phyloP scores from a whole-genome alignment of 2,797 vertebrate genomes.

The Sebastes vulpes region DNA sequence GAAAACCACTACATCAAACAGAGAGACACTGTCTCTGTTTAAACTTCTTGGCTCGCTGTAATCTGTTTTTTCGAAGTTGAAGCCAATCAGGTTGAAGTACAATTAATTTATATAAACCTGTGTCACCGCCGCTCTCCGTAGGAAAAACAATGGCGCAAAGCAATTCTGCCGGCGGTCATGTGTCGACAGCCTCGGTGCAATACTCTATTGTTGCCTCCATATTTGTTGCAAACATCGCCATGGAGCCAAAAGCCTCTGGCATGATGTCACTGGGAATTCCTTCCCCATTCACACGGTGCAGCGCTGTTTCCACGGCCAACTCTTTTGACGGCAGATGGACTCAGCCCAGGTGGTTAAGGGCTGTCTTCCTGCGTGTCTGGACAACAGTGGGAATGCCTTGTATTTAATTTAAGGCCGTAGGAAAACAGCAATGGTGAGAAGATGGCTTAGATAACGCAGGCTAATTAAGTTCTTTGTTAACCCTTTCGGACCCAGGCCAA shows the following conservation, averaged over 20 bases:
- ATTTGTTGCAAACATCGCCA: slow-evolving; percentile 61
- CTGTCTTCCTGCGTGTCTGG: slow-evolving; percentile 71
- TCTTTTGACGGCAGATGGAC: slow-evolving; percentile 64
- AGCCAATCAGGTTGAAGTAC: neutral
- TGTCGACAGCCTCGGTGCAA: neutral
- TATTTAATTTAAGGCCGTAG: slow-evolving; percentile 10
- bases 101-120: neutral
- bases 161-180: neutral
- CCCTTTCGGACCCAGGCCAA: neutral
- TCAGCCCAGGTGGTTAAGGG: slow-evolving; percentile 69
- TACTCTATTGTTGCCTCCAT: slow-evolving; percentile 48
- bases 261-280: slow-evolving; percentile 74
- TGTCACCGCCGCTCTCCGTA: neutral
- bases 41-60: neutral
- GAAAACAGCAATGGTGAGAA: slow-evolving; percentile 27
- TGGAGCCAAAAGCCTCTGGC: slow-evolving; percentile 59
- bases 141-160: slow-evolving; percentile 6
- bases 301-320: slow-evolving; percentile 30
- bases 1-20: neutral
- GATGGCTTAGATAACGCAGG: slow-evolving; percentile 8
- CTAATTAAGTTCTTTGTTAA: neutral
- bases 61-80: slow-evolving; percentile 4
- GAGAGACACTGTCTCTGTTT: neutral
- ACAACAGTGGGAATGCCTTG: slow-evolving; percentile 38
- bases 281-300: slow-evolving; percentile 35